phyloP scores from a whole-genome alignment of 2,888 invertebrate genomes.

The Troides oblongomaculatus region DNA sequence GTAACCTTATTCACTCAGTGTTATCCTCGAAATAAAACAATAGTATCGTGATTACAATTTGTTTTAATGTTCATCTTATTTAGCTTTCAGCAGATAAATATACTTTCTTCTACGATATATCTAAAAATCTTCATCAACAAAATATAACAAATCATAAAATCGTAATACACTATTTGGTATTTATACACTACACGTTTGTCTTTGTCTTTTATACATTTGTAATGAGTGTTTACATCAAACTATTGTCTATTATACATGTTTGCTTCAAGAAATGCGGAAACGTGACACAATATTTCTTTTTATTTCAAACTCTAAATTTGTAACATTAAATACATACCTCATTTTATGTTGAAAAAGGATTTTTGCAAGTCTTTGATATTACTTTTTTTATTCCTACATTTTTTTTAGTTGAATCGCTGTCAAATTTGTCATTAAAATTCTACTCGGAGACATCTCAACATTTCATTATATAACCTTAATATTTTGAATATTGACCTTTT shows the following conservation, averaged over 20 bases:
- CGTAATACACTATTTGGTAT: slow-evolving; percentile 67
- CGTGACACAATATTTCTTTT: background rate
- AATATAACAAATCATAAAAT: slow-evolving; percentile 56
- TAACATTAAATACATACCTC: background rate
- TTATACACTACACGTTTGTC: slow-evolving; percentile 52
- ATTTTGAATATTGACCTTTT: background rate
- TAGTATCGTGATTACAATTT: slow-evolving; percentile 47
- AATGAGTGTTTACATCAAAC: slow-evolving; percentile 58
- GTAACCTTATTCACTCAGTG: slow-evolving; percentile 67
- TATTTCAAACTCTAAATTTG: background rate
- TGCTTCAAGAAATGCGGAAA: background rate
- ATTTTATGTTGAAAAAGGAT: background rate
- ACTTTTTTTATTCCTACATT: background rate
- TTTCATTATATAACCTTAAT: background rate
- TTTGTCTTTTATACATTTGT: slow-evolving; percentile 68
- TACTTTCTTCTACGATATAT: slow-evolving; percentile 38
- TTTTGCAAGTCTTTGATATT: background rate
- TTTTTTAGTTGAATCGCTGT: background rate
- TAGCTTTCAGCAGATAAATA: slow-evolving; percentile 40
- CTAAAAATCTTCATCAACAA: slow-evolving; percentile 58
- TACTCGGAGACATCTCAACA: background rate
- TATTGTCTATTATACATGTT: slow-evolving; percentile 38
- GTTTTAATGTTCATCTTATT: slow-evolving; percentile 55
- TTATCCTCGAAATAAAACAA: slow-evolving; percentile 68
- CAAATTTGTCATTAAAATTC: too few relatives aligned